A percentile compares a stretch with the other conserved stretches of the same genome.
Evolutionary conservation across 2,113 vertebrate genomes (phyloP).

Genomic region (Peromyscus californicus): DNA sequence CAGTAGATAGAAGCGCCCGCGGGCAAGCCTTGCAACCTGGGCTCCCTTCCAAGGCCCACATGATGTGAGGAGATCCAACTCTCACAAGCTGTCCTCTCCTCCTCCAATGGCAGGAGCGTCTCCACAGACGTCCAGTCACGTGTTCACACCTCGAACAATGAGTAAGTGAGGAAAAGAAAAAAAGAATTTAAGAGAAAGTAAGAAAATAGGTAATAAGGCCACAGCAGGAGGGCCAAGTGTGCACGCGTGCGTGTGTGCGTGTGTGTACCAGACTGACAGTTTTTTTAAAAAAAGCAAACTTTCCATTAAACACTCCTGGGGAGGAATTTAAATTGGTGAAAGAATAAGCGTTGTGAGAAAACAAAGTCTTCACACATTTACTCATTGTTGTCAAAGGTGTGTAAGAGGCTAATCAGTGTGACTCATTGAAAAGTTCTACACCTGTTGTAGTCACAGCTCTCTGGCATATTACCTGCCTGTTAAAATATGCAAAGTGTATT

Average conservation of each 20-base stretch:
- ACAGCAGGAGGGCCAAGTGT: background rate
- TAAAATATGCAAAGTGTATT: background rate
- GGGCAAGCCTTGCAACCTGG: background rate
- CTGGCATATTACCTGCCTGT: conserved; percentile 34
- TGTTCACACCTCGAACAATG: background rate
- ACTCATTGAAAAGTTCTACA: conserved; percentile 41
- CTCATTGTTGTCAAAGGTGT: conserved; percentile 21
- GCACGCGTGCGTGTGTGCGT: background rate
- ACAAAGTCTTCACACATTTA: conserved; percentile 45
- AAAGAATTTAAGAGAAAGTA: background rate
- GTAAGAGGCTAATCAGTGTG: conserved; percentile 66
- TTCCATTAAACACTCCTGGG: background rate
- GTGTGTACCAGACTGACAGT: background rate
- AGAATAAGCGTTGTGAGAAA: conserved; percentile 49
- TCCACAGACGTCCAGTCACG: background rate
- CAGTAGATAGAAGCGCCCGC: background rate
- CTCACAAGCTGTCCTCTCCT: background rate
- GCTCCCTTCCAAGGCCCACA: background rate
- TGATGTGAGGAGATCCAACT: background rate
- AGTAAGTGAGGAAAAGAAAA: background rate
- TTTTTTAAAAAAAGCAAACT: conserved; percentile 33
- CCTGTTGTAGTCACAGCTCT: conserved; percentile 50
- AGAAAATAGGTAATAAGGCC: background rate
- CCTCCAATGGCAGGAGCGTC: background rate
- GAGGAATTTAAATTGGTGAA: conserved; percentile 46